These are phyloP conservation scores for Euphydryas editha DNA, from an alignment of 2,888 invertebrate genomes.

Conservation along the genomic window DNA sequence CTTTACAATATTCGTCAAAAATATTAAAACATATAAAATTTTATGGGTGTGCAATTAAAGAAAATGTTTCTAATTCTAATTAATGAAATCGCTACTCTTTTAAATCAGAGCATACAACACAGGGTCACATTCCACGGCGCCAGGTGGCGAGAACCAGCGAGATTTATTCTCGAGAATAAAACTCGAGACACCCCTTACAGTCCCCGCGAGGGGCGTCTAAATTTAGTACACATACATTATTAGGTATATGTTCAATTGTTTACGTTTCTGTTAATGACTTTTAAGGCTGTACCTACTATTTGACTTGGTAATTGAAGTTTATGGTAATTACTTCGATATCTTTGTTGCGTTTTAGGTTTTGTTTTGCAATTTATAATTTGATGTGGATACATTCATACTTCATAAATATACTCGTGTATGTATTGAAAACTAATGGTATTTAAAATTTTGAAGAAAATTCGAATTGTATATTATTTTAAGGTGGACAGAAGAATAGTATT, in stretches of 20 bases:
- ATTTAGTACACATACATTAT: constrained; percentile 17
- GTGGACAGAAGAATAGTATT: too few relatives aligned
- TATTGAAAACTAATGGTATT: too few relatives aligned
- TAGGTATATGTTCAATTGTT: constrained; percentile 48
- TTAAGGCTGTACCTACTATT: not conserved
- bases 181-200: constrained; percentile 32
- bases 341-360: not conserved
- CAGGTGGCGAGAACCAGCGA: constrained; percentile 60
- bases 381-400: not conserved
- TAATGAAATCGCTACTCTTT: constrained; percentile 1
- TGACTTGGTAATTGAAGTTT: not conserved
- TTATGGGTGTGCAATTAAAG: too few relatives aligned
- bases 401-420: not conserved
- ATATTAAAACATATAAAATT: too few relatives aligned
- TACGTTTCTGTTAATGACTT: constrained; percentile 7
- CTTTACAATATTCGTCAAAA: too few relatives aligned
- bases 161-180: constrained; percentile 52
- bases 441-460: too few relatives aligned
- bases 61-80: not conserved
- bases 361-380: not conserved
- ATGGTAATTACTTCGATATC: not conserved
- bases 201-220: constrained; percentile 8
- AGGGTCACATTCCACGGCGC: constrained; percentile 64
- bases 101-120: constrained; percentile 27
- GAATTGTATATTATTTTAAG: too few relatives aligned